Evolutionary conservation across 2,113 vertebrate species (phyloP).

Genomic region (Prionailurus bengalensis): DNA sequence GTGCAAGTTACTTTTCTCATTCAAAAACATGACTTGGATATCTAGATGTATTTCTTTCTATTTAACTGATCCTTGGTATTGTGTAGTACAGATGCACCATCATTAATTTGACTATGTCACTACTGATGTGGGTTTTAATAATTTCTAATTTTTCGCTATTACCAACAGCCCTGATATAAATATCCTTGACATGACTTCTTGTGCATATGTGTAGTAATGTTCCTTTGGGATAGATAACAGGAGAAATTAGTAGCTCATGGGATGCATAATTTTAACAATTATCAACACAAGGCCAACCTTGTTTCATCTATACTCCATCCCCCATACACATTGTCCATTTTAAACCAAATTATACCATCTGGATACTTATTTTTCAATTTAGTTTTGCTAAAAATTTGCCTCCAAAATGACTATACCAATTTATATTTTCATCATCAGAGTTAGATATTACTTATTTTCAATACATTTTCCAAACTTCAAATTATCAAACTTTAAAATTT

Average conservation of each 20-base stretch:
- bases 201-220: background rate
- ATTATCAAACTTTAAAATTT: background rate
- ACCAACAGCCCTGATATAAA: background rate
- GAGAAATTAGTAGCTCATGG: background rate
- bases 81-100: background rate
- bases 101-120: slow-evolving; percentile 1
- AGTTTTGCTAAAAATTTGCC: background rate
- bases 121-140: background rate
- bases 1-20: background rate
- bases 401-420: background rate
- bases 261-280: slow-evolving; percentile 1
- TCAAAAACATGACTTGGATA: background rate
- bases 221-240: background rate
- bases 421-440: background rate
- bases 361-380: background rate
- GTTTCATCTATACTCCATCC: background rate
- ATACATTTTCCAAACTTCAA: background rate
- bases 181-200: background rate
- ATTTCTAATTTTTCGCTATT: background rate
- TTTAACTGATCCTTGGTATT: background rate
- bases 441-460: slow-evolving; percentile 14
- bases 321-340: background rate
- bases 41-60: background rate
- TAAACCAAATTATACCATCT: slow-evolving; percentile 31
- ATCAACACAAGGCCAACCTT: background rate